A percentile compares a stretch with the other conserved stretches of the same genome.
Conservation (phyloP, 2,888 invertebrate genomes). For the Drosophila putrida region DNA sequence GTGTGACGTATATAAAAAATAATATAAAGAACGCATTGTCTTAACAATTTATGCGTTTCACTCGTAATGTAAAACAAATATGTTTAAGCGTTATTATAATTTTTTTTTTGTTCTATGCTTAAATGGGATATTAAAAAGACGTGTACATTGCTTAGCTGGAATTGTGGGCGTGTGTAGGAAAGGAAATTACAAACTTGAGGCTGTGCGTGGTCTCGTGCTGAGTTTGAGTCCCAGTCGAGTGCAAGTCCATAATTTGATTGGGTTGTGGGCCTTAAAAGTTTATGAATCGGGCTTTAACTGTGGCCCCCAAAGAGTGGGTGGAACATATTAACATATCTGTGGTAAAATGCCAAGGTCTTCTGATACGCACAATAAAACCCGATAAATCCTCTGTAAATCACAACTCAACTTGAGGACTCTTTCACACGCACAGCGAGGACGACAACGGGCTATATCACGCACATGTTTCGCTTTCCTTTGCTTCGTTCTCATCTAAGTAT, state of each 20-base stretch:
- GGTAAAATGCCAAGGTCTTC: slow-evolving; percentile 63
- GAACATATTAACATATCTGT: slow-evolving; percentile 52
- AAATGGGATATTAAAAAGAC: slow-evolving; percentile 42
- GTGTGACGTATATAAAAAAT: slow-evolving; percentile 14
- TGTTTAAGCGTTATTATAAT: slow-evolving; percentile 29
- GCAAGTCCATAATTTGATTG: slow-evolving; percentile 57
- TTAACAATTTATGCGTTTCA: slow-evolving; percentile 45
- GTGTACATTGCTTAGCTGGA: background rate
- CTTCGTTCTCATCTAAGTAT: slow-evolving; percentile 5
- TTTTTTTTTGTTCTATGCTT: slow-evolving; percentile 19
- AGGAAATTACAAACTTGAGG: slow-evolving; percentile 34
- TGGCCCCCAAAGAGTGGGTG: background rate
- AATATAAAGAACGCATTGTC: slow-evolving; percentile 10
- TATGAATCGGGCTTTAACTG: slow-evolving; percentile 31
- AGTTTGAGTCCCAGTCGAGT: background rate
- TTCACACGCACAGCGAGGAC: slow-evolving; percentile 61
- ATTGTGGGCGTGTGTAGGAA: background rate
- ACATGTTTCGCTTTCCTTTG: slow-evolving; percentile 18
- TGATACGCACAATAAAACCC: slow-evolving; percentile 76
- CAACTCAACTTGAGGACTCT: slow-evolving; percentile 68
- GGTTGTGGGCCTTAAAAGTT: slow-evolving; percentile 61
- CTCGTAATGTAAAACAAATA: slow-evolving; percentile 64
- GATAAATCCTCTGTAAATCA: slow-evolving; percentile 73
- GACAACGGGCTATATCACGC: slow-evolving; percentile 35
- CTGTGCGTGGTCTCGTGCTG: background rate